Conservation (phyloP, 2,113 vertebrate genomes). For the Calyptommatus sinebrachiatus region DNA sequence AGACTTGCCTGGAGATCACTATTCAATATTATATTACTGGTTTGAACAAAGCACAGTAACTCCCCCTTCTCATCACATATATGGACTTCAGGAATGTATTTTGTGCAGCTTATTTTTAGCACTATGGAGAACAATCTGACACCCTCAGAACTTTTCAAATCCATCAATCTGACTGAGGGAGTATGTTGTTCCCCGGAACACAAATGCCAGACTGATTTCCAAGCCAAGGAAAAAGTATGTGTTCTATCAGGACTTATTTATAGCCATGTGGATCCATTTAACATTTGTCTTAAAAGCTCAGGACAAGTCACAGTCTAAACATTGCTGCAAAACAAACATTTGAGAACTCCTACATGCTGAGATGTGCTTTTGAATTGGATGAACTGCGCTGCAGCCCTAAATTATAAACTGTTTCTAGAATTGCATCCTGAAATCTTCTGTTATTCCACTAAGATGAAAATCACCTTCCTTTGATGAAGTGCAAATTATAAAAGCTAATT, state of each 20-base stretch:
- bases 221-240: constrained; percentile 28
- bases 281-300: not conserved
- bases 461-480: not conserved
- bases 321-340: not conserved
- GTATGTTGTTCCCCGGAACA: constrained; percentile 11
- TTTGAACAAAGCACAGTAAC: constrained; percentile 45
- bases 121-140: not conserved
- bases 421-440: not conserved
- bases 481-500: not conserved
- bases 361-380: not conserved
- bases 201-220: constrained; percentile 31
- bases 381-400: not conserved
- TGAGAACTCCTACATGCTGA: too few species aligned
- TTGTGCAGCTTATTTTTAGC: constrained; percentile 32
- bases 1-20: constrained; percentile 49
- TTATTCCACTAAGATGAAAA: not conserved
- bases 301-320: constrained; percentile 2
- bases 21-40: constrained; percentile 56
- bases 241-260: not conserved
- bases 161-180: not conserved
- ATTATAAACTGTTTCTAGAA: not conserved
- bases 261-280: constrained; percentile 11
- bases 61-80: constrained; percentile 48
- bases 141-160: constrained; percentile 12
- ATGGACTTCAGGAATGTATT: constrained; percentile 27